These are phyloP conservation scores for Creontiades dilutus DNA, from an alignment of 2,888 invertebrate species.

Conservation along the genomic window DNA sequence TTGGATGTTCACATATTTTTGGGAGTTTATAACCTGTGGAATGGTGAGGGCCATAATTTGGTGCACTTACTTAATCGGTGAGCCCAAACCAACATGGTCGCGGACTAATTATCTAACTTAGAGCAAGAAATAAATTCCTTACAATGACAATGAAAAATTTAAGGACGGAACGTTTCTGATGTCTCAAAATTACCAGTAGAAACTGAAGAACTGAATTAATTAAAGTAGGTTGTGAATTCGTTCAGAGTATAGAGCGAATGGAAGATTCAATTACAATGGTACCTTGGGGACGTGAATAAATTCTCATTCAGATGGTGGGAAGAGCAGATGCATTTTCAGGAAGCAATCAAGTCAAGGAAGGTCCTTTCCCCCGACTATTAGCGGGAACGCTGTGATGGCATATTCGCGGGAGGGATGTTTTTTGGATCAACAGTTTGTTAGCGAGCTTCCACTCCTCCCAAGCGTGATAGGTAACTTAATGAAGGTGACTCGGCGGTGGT, in stretches of 20 bases:
- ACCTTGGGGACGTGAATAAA: neutral
- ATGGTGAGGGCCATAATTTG: too few relatives aligned
- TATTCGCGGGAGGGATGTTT: constrained; percentile 44
- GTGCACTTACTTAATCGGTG: too few relatives aligned
- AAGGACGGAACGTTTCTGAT: too few relatives aligned
- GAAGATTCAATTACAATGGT: neutral
- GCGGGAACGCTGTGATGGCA: constrained; percentile 11
- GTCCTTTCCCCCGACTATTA: neutral
- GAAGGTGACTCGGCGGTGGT: constrained; percentile 52
- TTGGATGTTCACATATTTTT: too few relatives aligned
- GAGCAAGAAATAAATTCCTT: too few relatives aligned
- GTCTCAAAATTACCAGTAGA: too few relatives aligned
- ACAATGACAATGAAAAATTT: too few relatives aligned
- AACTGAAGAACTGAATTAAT: too few relatives aligned
- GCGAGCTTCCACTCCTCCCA: constrained; percentile 29
- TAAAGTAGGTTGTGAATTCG: neutral
- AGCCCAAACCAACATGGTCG: too few relatives aligned
- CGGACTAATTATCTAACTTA: too few relatives aligned
- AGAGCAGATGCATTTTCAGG: constrained; percentile 4
- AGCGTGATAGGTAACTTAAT: constrained; percentile 65
- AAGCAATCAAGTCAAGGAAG: constrained; percentile 22
- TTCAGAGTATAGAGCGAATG: neutral
- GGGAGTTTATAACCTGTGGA: too few relatives aligned
- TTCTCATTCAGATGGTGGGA: constrained; percentile 1
- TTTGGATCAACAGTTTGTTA: constrained; percentile 69